A percentile compares a stretch with the other conserved stretches of the same genome.
Conservation (phyloP, 2,113 vertebrate genomes). For the Ploceus nigricollis region DNA sequence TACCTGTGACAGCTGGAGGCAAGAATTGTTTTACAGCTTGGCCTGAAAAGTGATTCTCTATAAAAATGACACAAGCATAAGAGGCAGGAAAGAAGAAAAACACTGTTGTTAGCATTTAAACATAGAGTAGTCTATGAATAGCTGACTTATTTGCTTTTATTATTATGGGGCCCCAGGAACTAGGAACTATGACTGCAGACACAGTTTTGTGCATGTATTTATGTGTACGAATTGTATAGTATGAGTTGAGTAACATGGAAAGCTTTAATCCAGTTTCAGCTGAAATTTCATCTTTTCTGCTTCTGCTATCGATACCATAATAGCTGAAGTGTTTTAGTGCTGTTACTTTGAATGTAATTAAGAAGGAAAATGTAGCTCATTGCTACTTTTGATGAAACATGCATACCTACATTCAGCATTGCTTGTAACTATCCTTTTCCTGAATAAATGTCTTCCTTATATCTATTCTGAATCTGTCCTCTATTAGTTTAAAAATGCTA, state of each 20-base stretch:
- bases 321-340: not conserved
- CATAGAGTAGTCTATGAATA: conserved; percentile 39
- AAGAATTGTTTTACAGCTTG: conserved; percentile 51
- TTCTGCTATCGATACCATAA: not conserved
- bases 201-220: not conserved
- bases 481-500: not conserved
- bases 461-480: not conserved
- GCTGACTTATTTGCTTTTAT: conserved; percentile 43
- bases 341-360: not conserved
- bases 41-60: conserved; percentile 14
- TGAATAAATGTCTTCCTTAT: not conserved
- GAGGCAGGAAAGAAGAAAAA: conserved; percentile 32
- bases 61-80: conserved; percentile 7
- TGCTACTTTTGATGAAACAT: not conserved
- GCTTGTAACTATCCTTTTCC: not conserved
- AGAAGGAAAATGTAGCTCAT: not conserved
- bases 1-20: conserved; percentile 55
- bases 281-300: not conserved
- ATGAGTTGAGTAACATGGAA: conserved; percentile 3
- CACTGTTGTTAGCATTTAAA: conserved; percentile 57
- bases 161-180: conserved; percentile 26
- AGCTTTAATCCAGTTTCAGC: not conserved
- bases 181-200: not conserved
- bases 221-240: not conserved
- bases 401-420: not conserved